phyloP scores from a whole-genome alignment of 1,140 invertebrate genomes.

The Microplitis mediator region DNA sequence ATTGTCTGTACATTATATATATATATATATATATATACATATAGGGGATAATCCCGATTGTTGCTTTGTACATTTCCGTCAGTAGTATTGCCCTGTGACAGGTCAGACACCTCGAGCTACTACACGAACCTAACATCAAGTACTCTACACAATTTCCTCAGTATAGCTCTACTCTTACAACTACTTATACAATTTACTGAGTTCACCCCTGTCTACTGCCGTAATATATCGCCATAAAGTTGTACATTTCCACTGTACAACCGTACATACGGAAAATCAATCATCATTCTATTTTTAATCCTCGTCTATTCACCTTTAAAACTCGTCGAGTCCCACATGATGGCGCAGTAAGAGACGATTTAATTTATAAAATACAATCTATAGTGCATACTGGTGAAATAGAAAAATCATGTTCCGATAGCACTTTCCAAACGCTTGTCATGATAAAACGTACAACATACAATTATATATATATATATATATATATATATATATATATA shows the following conservation, averaged over 20 bases:
- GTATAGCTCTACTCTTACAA: neutral
- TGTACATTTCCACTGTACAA: neutral
- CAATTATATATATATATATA: no score
- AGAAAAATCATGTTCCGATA: no score
- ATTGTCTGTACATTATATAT: no score
- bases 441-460: no score
- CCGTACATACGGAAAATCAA: neutral
- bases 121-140: conserved; percentile 2
- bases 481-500: no score
- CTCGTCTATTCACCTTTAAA: neutral
- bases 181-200: no score
- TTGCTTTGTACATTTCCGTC: conserved; percentile 15
- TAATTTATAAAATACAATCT: no score
- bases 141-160: neutral
- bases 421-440: no score
- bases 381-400: no score
- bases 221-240: neutral
- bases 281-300: neutral
- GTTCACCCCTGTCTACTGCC: no score
- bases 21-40: no score
- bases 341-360: no score
- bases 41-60: neutral
- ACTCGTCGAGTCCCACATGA: neutral
- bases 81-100: conserved; percentile 31
- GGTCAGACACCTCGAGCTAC: conserved; percentile 42